Evolutionary conservation across 2,888 invertebrate genomes (phyloP).

Genomic region (Toxonevra muliebris): DNA sequence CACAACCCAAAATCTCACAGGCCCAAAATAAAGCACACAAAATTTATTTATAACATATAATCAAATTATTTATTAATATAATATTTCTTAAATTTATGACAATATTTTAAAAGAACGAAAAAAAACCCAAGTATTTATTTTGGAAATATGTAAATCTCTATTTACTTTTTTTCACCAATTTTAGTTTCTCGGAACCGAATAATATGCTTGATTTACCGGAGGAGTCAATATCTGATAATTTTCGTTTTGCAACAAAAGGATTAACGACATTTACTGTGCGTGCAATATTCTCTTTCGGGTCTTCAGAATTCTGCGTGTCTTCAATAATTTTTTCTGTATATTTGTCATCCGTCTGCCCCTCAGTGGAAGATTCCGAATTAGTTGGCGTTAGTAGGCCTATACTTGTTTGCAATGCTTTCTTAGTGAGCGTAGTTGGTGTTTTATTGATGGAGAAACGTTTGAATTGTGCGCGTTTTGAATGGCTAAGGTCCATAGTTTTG

Average conservation of each 20-base stretch:
- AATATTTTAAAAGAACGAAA: conserved; percentile 5
- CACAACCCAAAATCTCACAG: no score
- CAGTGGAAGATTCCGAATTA: background rate
- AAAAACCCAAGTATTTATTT: background rate
- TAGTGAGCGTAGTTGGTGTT: conserved; percentile 30
- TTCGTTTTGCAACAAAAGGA: conserved; percentile 65
- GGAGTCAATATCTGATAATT: conserved; percentile 54
- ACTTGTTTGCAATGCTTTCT: conserved; percentile 32
- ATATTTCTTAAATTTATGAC: background rate
- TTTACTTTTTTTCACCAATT: conserved; percentile 50
- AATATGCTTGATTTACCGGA: conserved; percentile 42
- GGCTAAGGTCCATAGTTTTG: conserved; percentile 58
- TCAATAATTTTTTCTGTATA: background rate
- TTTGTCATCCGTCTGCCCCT: background rate
- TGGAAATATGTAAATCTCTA: conserved; percentile 9
- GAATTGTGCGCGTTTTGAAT: conserved; percentile 67
- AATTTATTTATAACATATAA: no score
- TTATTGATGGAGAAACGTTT: conserved; percentile 65
- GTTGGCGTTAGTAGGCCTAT: conserved; percentile 24
- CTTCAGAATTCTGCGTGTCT: conserved; percentile 13
- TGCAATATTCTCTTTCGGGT: conserved; percentile 38
- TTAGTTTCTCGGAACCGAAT: conserved; percentile 55
- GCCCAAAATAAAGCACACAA: no score
- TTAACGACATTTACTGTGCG: conserved; percentile 55
- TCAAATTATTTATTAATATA: no score